Percentiles rank a stretch among this genome's conserved stretches.
These are phyloP conservation scores for Tolmerus cingulatus DNA, from an alignment of 2,888 invertebrate species.

Conservation along the genomic window DNA sequence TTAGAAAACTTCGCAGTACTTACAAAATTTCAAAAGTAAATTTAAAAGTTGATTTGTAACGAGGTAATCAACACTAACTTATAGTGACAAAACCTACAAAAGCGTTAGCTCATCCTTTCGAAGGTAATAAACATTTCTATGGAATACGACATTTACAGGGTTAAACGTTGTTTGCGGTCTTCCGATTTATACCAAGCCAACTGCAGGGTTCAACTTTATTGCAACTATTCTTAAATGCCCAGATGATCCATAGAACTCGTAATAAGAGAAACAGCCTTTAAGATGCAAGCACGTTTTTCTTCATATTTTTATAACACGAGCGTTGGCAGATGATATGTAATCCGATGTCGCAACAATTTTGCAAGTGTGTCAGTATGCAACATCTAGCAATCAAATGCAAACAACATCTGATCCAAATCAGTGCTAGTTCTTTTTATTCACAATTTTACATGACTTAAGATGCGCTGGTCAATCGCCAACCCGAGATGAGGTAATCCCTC, in stretches of 20 bases:
- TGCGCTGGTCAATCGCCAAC: slow-evolving; percentile 6
- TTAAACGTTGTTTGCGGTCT: not conserved
- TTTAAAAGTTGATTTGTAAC: not conserved
- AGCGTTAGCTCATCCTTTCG: not conserved
- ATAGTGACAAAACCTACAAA: not conserved
- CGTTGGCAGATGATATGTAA: not conserved
- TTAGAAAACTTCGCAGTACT: not conserved
- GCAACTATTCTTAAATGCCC: not conserved
- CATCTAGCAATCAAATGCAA: not conserved
- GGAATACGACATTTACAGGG: not conserved
- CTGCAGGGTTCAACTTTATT: not conserved
- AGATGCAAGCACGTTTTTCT: not conserved
- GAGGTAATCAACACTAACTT: not conserved
- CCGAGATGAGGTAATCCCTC: not conserved
- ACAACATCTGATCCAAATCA: not conserved
- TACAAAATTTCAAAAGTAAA: not conserved
- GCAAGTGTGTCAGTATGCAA: slow-evolving; percentile 3
- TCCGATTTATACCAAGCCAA: not conserved
- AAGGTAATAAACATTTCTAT: not conserved
- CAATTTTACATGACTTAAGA: not conserved
- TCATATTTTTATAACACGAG: not conserved
- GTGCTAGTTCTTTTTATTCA: not conserved
- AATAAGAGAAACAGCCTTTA: not conserved
- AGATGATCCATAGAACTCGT: not conserved
- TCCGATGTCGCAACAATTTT: not conserved